These are phyloP conservation scores for Nannoperca obscura DNA, from an alignment of 2,797 vertebrate species.

Conservation along the genomic window DNA sequence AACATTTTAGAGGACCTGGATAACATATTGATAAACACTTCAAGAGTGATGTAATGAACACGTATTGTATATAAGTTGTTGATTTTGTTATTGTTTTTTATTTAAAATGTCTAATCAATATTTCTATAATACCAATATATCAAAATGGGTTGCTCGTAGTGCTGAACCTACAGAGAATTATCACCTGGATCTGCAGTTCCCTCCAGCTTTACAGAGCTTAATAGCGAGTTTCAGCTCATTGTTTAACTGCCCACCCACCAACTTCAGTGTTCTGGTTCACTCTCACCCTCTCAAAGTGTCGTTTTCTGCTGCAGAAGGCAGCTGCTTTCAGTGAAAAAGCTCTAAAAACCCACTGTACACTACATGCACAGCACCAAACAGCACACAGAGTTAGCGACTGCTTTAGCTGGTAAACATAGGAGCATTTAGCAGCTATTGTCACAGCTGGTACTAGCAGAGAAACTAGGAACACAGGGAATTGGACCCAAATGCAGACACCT, in stretches of 20 bases:
- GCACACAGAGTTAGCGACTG: neutral
- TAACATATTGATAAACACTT: slow-evolving; percentile 17
- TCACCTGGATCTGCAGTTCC: neutral
- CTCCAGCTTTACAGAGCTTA: neutral
- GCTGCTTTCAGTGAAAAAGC: no score
- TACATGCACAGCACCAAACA: neutral
- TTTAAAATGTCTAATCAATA: neutral
- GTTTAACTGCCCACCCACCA: neutral
- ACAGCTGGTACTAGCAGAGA: no score
- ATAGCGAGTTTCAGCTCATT: neutral
- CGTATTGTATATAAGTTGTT: neutral
- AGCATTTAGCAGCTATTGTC: neutral
- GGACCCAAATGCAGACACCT: no score
- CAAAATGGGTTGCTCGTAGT: neutral
- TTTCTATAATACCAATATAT: neutral
- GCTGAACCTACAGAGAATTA: neutral
- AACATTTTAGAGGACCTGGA: slow-evolving; percentile 6
- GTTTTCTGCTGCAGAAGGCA: neutral
- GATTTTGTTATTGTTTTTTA: slow-evolving; percentile 1
- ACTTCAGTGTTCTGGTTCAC: neutral
- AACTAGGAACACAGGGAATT: no score
- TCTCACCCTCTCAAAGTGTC: no score
- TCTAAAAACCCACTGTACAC: no score
- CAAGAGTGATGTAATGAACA: slow-evolving; percentile 14
- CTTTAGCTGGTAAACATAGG: neutral